Conservation (phyloP, 2,888 invertebrate species). For the Lepidochrysops patricia region DNA sequence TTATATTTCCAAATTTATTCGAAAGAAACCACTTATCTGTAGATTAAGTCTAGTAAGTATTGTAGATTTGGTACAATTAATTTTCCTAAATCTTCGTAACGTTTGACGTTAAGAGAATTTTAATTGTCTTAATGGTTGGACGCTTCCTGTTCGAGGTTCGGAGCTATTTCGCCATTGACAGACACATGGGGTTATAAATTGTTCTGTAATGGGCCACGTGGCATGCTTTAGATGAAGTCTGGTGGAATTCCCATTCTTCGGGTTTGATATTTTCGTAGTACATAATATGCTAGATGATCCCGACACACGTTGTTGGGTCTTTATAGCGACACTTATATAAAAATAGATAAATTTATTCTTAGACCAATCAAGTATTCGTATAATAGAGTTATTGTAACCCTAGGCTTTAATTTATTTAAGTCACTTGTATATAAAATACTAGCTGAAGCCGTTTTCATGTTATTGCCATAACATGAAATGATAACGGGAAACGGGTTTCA, state of each 20-base stretch:
- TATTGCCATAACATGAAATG: too few species aligned
- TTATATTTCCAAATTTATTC: too few species aligned
- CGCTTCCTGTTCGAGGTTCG: not conserved
- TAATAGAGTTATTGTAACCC: too few species aligned
- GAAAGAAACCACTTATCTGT: not conserved
- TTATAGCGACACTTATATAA: too few species aligned
- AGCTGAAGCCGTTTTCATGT: too few species aligned
- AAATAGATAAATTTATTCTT: too few species aligned
- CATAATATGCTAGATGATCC: not conserved
- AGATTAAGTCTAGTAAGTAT: not conserved
- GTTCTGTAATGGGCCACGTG: not conserved
- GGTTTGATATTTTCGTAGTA: not conserved
- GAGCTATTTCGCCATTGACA: not conserved
- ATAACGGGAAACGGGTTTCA: too few species aligned
- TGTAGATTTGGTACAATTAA: not conserved
- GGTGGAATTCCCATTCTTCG: not conserved
- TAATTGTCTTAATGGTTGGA: slow-evolving; percentile 4
- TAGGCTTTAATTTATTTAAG: too few species aligned
- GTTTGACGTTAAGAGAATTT: slow-evolving; percentile 3
- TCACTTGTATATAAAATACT: too few species aligned
- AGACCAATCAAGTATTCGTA: too few species aligned
- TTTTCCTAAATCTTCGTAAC: not conserved
- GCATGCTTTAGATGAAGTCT: not conserved
- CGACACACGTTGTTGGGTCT: too few species aligned
- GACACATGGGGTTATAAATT: not conserved